Conservation (phyloP, 2,888 invertebrate species). For the Melanostoma scalare region DNA sequence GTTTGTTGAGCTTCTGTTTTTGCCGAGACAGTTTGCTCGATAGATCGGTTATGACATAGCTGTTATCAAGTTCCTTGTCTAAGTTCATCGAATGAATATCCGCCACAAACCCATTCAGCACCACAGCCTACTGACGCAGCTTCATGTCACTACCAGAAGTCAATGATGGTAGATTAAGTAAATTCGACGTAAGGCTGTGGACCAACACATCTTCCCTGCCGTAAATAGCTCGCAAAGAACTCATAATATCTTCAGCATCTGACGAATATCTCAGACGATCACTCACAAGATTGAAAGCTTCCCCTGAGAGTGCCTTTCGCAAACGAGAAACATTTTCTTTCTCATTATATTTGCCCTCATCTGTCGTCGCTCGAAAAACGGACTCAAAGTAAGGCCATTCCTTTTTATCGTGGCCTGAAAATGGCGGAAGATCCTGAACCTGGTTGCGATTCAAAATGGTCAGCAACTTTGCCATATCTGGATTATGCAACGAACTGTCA, state of each 20-base stretch:
- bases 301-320: neutral
- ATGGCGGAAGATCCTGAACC: slow-evolving; percentile 2
- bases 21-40: too few relatives aligned
- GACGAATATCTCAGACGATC: slow-evolving; percentile 23
- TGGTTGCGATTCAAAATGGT: slow-evolving; percentile 8
- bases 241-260: slow-evolving; percentile 4
- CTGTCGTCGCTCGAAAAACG: neutral
- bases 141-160: neutral
- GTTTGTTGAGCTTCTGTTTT: neutral
- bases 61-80: too few relatives aligned
- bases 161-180: neutral
- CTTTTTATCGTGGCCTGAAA: neutral
- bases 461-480: slow-evolving; percentile 4
- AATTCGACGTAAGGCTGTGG: slow-evolving; percentile 10
- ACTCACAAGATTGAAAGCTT: neutral
- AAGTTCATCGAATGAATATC: too few relatives aligned
- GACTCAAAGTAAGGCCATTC: slow-evolving; percentile 5
- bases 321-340: slow-evolving; percentile 8
- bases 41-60: too few relatives aligned
- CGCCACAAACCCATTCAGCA: slow-evolving; percentile 5
- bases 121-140: neutral
- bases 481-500: neutral
- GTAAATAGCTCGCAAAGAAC: slow-evolving; percentile 7
- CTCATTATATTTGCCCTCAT: neutral
- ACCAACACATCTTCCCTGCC: slow-evolving; percentile 16